Evolutionary conservation across 2,888 invertebrate genomes (phyloP).

Genomic region (Idaea aversata): DNA sequence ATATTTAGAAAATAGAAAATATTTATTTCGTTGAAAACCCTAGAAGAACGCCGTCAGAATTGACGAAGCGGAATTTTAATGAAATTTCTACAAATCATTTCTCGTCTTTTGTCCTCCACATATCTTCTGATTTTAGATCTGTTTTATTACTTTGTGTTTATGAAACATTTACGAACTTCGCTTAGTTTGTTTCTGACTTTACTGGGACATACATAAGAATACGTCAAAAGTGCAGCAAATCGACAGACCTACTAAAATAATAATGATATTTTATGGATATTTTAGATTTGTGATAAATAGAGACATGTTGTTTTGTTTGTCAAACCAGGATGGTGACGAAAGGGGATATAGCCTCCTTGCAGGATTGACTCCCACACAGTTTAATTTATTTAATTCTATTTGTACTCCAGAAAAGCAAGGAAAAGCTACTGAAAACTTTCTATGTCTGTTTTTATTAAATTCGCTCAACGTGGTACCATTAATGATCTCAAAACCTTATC

Average conservation of each 20-base stretch:
- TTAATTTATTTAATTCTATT: no score
- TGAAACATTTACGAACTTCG: not conserved
- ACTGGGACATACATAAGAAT: no score
- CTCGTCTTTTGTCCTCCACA: constrained; percentile 53
- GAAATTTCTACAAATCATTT: constrained; percentile 69
- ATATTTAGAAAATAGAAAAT: not conserved
- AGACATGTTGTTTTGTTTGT: no score
- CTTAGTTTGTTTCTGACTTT: no score
- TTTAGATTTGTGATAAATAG: no score
- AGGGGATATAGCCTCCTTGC: no score
- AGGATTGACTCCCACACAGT: no score
- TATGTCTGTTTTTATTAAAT: constrained; percentile 12
- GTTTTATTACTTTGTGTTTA: constrained; percentile 6
- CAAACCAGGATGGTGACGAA: no score
- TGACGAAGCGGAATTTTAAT: constrained; percentile 74
- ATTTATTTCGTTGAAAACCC: constrained; percentile 44
- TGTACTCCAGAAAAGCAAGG: not conserved
- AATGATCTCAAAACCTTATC: constrained; percentile 5
- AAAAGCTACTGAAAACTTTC: not conserved
- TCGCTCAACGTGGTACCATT: constrained; percentile 13
- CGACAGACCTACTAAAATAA: no score
- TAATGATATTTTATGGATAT: no score
- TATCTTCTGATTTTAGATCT: constrained; percentile 27
- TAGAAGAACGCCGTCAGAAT: constrained; percentile 51
- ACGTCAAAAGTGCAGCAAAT: no score